Conservation (phyloP, 2,113 vertebrate genomes). For the Hemibagrus wyckioides region DNA sequence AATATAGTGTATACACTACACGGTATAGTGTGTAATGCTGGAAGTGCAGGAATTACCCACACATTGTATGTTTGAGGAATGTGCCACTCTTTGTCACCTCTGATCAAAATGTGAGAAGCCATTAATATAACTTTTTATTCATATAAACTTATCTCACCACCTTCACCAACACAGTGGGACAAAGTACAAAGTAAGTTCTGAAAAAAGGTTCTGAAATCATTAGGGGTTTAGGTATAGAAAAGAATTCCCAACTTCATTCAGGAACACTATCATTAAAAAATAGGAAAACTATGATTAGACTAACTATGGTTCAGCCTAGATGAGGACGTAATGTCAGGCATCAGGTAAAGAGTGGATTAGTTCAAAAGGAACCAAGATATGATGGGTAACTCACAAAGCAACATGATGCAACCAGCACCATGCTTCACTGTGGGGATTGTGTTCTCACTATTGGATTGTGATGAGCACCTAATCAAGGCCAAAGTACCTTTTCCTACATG, state of each 20-base stretch:
- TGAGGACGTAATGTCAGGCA: not conserved
- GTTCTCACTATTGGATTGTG: too few relatives aligned
- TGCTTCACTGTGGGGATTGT: not conserved
- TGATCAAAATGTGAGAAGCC: not conserved
- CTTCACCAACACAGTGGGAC: too few relatives aligned
- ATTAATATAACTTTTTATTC: not conserved
- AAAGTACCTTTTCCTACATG: not conserved
- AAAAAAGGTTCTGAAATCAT: too few relatives aligned
- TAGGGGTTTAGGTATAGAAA: not conserved
- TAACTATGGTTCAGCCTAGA: too few relatives aligned
- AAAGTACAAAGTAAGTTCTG: too few relatives aligned
- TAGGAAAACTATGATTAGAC: not conserved
- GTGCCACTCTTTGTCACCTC: not conserved
- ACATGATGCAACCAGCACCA: not conserved
- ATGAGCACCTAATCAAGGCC: not conserved
- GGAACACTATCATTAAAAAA: not conserved
- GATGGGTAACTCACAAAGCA: not conserved
- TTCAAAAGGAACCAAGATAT: too few relatives aligned
- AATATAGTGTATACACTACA: too few relatives aligned
- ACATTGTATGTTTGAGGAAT: not conserved
- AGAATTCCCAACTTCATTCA: not conserved
- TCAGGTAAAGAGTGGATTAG: not conserved
- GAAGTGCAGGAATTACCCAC: not conserved
- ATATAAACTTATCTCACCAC: not conserved
- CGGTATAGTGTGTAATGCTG: not conserved